A percentile compares a stretch with the other conserved stretches of the same genome.
phyloP scores from a whole-genome alignment of 2,113 vertebrate genomes.

The Polypterus bichir region DNA sequence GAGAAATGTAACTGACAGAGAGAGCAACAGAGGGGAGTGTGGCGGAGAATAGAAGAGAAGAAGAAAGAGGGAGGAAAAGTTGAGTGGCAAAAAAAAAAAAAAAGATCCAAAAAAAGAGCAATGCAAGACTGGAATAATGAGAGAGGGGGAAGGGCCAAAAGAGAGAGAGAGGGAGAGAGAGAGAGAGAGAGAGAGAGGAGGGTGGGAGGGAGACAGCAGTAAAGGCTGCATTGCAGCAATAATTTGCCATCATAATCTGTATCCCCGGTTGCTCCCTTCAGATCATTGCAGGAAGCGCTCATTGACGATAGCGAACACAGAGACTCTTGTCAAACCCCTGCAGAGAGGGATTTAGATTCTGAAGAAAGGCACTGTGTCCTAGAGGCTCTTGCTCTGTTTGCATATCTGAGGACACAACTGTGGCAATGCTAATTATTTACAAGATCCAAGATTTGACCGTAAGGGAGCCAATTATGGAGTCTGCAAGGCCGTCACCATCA shows the following conservation, averaged over 20 bases:
- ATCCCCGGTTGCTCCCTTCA: background rate
- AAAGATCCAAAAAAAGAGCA: background rate
- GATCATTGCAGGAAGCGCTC: background rate
- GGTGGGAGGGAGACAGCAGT: background rate
- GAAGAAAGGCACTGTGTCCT: background rate
- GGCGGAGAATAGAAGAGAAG: background rate
- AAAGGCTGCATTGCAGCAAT: conserved; percentile 2
- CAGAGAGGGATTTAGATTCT: background rate
- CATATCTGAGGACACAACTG: conserved; percentile 5
- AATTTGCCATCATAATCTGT: conserved; percentile 5
- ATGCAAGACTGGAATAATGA: background rate
- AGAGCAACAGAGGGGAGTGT: no score
- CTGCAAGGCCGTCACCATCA: background rate
- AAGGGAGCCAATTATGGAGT: background rate
- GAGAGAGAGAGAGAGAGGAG: background rate
- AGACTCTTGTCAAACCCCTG: background rate
- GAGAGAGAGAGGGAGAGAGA: background rate
- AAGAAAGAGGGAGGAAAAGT: background rate
- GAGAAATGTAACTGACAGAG: background rate
- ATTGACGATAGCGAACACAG: background rate
- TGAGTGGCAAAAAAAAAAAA: background rate
- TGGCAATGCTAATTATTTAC: background rate
- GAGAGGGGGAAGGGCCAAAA: background rate
- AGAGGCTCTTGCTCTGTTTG: conserved; percentile 1
- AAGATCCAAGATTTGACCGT: background rate